Evolutionary conservation across 2,888 invertebrate genomes (phyloP).

Genomic region (Nipponacmea schrenckii): DNA sequence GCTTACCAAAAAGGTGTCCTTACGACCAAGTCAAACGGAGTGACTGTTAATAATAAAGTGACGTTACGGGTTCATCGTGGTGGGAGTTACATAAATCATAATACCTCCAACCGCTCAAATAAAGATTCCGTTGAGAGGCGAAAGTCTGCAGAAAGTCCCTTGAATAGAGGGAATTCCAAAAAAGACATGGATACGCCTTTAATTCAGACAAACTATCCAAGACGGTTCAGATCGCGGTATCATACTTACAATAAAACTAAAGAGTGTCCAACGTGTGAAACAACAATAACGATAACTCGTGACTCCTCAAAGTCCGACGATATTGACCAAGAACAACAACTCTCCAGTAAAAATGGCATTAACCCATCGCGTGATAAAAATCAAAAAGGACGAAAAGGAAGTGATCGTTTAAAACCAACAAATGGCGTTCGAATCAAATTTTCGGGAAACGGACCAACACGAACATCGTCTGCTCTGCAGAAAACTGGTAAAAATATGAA

Average conservation of each 20-base stretch:
- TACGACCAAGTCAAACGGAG: constrained; percentile 37
- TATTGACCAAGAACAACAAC: background rate
- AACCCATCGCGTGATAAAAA: constrained; percentile 1
- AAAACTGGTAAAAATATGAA: constrained; percentile 78
- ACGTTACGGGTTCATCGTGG: constrained; percentile 92
- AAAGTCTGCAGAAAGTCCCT: background rate
- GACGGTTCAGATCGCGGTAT: constrained; percentile 12
- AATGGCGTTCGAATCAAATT: constrained; percentile 10
- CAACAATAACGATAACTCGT: background rate
- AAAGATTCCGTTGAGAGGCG: background rate
- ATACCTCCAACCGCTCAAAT: background rate
- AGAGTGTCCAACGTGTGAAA: constrained; percentile 1
- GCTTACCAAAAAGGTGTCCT: constrained; percentile 60
- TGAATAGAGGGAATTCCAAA: background rate
- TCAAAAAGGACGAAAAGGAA: background rate
- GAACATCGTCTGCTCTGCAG: constrained; percentile 17
- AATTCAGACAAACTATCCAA: constrained; percentile 13
- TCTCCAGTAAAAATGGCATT: background rate
- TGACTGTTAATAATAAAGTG: constrained; percentile 65
- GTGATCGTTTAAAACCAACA: constrained; percentile 3
- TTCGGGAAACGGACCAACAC: background rate
- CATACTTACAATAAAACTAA: constrained; percentile 4
- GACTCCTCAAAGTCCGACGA: background rate
- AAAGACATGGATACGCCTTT: background rate
- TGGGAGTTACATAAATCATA: constrained; percentile 30